Evolutionary conservation across 2,888 invertebrate species (phyloP).

Genomic region (Epinotia bilunana): DNA sequence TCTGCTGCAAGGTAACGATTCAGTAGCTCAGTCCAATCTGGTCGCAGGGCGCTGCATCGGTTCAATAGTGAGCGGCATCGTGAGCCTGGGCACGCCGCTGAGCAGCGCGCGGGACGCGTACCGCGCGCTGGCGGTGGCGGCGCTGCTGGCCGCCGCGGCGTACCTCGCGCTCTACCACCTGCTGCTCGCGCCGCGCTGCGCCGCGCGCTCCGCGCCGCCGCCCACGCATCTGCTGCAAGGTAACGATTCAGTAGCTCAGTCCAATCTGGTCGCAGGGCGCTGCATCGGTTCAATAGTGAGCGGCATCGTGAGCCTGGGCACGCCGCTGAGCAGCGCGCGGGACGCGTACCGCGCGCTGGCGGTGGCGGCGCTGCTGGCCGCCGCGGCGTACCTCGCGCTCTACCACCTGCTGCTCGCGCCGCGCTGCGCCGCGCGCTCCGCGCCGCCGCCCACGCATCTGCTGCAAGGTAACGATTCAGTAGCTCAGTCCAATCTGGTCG

Average conservation of each 20-base stretch:
- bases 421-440: conserved; percentile 87
- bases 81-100: conserved; percentile 74
- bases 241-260: conserved; percentile 54
- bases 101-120: conserved; percentile 81
- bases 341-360: conserved; percentile 87
- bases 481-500: background rate
- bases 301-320: conserved; percentile 77
- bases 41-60: conserved; percentile 88
- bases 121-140: conserved; percentile 86
- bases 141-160: conserved; percentile 86
- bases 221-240: conserved; percentile 88
- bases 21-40: background rate
- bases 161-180: conserved; percentile 91
- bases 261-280: conserved; percentile 81
- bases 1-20: conserved; percentile 85
- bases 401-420: conserved; percentile 91
- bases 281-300: conserved; percentile 89
- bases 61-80: conserved; percentile 86
- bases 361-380: conserved; percentile 86
- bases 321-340: conserved; percentile 72
- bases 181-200: conserved; percentile 89
- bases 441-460: conserved; percentile 86
- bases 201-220: conserved; percentile 86
- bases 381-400: conserved; percentile 87
- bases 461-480: conserved; percentile 83